Conservation (phyloP, 2,888 invertebrate genomes). For the Erpobdella octoculata region DNA sequence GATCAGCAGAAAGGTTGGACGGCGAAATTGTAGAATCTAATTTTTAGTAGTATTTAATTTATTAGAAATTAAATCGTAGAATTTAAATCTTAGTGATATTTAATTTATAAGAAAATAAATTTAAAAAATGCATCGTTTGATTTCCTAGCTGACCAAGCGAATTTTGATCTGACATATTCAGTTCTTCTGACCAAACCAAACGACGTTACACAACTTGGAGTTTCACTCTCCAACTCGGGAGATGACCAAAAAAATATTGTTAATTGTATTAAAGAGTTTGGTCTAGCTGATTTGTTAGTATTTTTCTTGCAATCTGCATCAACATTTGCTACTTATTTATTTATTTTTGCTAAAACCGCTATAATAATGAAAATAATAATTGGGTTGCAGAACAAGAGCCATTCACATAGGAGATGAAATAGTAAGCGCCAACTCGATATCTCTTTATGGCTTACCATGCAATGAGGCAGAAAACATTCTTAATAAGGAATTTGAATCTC, state of each 20-base stretch:
- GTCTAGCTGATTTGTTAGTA: slow-evolving; percentile 6
- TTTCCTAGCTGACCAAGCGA: not conserved
- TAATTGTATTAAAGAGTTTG: not conserved
- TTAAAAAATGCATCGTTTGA: not conserved
- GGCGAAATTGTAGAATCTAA: no score
- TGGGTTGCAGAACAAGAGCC: slow-evolving; percentile 7
- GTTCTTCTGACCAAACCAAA: not conserved
- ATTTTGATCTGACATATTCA: not conserved
- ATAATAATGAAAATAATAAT: not conserved
- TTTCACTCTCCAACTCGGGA: not conserved
- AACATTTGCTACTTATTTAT: not conserved
- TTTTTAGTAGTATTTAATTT: no score
- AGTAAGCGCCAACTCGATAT: slow-evolving; percentile 5
- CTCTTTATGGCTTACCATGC: not conserved
- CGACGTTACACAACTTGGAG: not conserved
- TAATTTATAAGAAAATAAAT: no score
- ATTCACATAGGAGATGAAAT: slow-evolving; percentile 23
- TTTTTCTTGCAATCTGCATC: no score
- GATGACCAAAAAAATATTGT: not conserved
- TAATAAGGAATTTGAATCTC: slow-evolving; percentile 1
- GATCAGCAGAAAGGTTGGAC: no score
- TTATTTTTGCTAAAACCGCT: not conserved
- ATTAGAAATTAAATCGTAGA: no score
- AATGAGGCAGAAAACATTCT: slow-evolving; percentile 2
- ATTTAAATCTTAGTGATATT: no score